Evolutionary conservation across 35 echinoderm and acorn worm genomes (phyloP).

Genomic region (Lytechinus variegatus): DNA sequence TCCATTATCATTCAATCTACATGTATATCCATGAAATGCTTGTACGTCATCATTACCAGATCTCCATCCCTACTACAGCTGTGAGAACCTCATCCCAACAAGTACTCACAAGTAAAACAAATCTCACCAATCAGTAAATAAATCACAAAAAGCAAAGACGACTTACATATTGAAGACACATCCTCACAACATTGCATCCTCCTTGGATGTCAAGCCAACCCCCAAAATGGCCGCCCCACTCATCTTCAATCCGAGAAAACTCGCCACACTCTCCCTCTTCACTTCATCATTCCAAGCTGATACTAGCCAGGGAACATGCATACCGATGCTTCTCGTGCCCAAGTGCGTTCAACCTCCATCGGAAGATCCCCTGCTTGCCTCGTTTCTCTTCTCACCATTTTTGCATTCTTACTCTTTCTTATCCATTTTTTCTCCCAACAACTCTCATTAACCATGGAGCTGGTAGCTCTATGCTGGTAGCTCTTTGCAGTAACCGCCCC

Average conservation of each 20-base stretch:
- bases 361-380: neutral
- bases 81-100: neutral
- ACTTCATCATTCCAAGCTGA: neutral
- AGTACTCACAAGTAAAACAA: neutral
- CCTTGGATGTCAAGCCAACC: neutral
- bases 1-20: neutral
- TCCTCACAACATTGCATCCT: slow-evolving; percentile 54
- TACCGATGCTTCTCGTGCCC: neutral
- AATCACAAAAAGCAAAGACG: neutral
- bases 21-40: neutral
- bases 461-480: neutral
- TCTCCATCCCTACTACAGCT: neutral
- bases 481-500: too few species aligned
- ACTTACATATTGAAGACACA: slow-evolving; percentile 55
- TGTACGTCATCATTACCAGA: neutral
- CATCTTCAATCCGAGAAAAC: slow-evolving; percentile 23
- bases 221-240: neutral
- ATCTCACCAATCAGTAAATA: neutral
- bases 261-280: neutral
- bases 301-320: neutral
- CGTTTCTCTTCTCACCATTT: neutral
- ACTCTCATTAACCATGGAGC: too few species aligned
- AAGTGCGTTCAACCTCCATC: neutral
- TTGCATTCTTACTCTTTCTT: neutral
- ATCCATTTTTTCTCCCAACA: neutral